Conservation (phyloP, 2,888 invertebrate genomes). For the Acrobasis consociella region DNA sequence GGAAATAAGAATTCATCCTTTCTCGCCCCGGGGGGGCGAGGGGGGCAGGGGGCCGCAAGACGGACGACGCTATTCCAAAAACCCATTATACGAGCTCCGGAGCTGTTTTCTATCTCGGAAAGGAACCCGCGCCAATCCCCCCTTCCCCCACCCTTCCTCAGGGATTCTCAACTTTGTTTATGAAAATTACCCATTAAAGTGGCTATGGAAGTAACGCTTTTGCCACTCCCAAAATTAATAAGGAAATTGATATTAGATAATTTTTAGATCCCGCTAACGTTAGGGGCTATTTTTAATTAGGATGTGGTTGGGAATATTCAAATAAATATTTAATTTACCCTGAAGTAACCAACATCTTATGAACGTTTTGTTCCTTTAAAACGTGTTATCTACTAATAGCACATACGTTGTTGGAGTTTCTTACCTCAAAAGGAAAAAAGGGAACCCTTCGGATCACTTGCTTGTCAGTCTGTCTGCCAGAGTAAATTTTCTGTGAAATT, state of each 20-base stretch:
- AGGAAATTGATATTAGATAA: constrained; percentile 79
- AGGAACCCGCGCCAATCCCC: constrained; percentile 64
- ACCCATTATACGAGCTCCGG: constrained; percentile 87
- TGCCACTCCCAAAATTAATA: constrained; percentile 80
- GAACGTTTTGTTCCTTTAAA: too few relatives aligned
- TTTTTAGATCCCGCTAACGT: constrained; percentile 52
- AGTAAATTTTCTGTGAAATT: too few relatives aligned
- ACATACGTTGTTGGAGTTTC: too few relatives aligned
- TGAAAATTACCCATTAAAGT: constrained; percentile 83
- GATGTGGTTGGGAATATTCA: constrained; percentile 6
- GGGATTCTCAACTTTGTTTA: constrained; percentile 81
- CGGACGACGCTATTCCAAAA: constrained; percentile 88
- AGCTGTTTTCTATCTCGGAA: constrained; percentile 84
- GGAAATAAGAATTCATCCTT: constrained; percentile 84
- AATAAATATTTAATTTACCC: too few relatives aligned
- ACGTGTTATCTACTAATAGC: too few relatives aligned
- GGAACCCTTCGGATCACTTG: too few relatives aligned
- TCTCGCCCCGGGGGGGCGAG: constrained; percentile 66
- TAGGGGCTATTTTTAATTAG: constrained; percentile 26
- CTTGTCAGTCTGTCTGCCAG: too few relatives aligned
- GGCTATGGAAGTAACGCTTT: constrained; percentile 81
- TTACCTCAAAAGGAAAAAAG: too few relatives aligned
- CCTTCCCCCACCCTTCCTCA: constrained; percentile 53
- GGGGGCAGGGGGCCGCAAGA: constrained; percentile 72
- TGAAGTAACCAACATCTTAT: too few relatives aligned